Conservation (phyloP, 2,113 vertebrate genomes). For the Tautogolabrus adspersus region DNA sequence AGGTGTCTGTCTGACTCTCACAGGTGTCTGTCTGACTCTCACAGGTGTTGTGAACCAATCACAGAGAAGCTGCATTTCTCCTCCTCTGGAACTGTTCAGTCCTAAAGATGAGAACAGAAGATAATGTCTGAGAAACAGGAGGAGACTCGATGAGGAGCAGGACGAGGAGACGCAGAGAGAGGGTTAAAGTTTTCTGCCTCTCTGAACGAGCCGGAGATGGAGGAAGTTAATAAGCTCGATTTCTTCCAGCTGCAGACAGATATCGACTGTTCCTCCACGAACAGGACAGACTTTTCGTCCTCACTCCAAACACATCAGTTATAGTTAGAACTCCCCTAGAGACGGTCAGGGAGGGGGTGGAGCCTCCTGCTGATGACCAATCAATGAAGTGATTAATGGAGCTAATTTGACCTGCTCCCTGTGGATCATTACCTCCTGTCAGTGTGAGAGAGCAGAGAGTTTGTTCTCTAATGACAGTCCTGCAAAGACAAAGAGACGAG, state of each 20-base stretch:
- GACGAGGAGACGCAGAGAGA: no score
- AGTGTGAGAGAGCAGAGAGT: conserved; percentile 54
- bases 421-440: conserved; percentile 76
- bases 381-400: conserved; percentile 85
- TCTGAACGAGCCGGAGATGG: no score
- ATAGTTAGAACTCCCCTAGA: conserved; percentile 33
- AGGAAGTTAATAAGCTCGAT: conserved; percentile 49
- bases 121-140: no score
- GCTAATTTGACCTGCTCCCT: conserved; percentile 80
- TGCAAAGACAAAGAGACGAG: conserved; percentile 33
- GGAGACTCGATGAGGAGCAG: no score
- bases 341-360: conserved; percentile 27
- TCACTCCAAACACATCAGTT: conserved; percentile 60
- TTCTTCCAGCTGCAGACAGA: conserved; percentile 58
- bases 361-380: conserved; percentile 59
- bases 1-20: no score
- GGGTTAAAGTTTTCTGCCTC: no score
- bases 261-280: conserved; percentile 56
- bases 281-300: conserved; percentile 22
- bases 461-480: conserved; percentile 72
- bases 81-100: no score
- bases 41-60: no score
- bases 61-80: no score
- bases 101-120: no score
- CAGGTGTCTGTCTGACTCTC: not conserved